Evolutionary conservation across 2,797 vertebrate species (phyloP), one percentile per base, ranked within the genome.

Genomic region (Heteromormyrus szaboi): DNA sequence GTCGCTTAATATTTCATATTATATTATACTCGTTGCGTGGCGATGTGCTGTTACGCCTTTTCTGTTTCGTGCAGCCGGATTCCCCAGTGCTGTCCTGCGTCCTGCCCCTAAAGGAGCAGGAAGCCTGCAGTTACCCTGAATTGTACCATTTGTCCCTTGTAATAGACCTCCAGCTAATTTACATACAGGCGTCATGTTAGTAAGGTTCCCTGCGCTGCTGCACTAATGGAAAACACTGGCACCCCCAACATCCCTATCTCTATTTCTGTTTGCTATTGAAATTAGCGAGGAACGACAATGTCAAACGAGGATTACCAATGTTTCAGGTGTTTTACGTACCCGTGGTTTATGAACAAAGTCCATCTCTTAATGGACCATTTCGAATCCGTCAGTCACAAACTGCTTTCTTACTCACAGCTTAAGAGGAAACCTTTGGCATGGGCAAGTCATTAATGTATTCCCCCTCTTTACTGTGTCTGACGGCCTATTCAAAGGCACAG

Each of bases 1-100:
- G 72, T 89, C 88, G 89, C 88, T 95, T 91, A 94, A 93, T 93
- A 93, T 94, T 94, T 94, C 88, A 95, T 94, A 91, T 83, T 87
- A 86, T 86, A 85, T 79, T 91, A 88, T 46, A 90, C 89, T 91
- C 87, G 90, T 91, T 91, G 72, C 87, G 88, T 65, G 90, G 86
- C 90, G 89, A 88, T 89, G 56, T 83, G 88, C 86, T 33, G 89
- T 68, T 86, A 56, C 2, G 33, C 19, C 1, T 81, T 88, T 48
- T 56, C 41, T 8, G 19, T 5, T 48, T 84, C 25, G 62, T 7
- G 81, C 81, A 48, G 17, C 76, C 2, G 0, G 72, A 41, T 14
- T 5, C 59, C 41, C 37, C 25, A 7, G 4, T 2, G 88, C 11
- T n/a, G 33, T 48, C 62, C 59, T 25, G 22, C 7, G 22, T 89